Evolutionary conservation across 2,113 vertebrate genomes (phyloP).

Genomic region (Anarhynchus alexandrinus): DNA sequence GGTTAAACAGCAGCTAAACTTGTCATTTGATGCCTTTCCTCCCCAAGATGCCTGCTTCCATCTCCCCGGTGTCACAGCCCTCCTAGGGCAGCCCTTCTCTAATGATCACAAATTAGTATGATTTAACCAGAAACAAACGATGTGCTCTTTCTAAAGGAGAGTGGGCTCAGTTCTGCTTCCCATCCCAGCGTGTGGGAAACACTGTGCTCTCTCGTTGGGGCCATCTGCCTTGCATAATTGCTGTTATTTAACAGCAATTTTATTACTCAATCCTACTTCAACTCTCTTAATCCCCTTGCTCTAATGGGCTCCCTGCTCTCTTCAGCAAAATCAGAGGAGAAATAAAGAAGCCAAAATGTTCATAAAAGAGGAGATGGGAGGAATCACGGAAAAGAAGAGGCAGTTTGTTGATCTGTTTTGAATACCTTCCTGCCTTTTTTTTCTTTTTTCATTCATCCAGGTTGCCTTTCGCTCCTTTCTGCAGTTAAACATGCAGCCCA

Average conservation of each 20-base stretch:
- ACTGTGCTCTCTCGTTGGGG: not conserved
- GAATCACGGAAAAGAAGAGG: not conserved
- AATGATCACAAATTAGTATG: fast-evolving
- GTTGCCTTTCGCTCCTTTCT: not conserved
- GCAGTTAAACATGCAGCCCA: not conserved
- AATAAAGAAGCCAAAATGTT: not conserved
- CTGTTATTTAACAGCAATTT: not conserved
- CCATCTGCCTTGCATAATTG: slow-evolving; percentile 11
- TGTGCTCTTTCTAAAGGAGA: not conserved
- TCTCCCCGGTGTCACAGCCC: not conserved
- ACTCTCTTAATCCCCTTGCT: not conserved
- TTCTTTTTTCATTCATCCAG: not conserved
- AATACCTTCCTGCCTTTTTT: not conserved
- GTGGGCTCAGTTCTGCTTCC: not conserved
- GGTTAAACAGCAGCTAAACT: not conserved
- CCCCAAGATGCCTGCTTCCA: not conserved
- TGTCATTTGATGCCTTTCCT: not conserved
- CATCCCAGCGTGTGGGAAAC: not conserved
- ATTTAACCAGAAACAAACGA: not conserved
- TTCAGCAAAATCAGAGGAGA: not conserved
- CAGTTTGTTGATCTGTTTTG: not conserved
- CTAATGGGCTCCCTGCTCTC: not conserved
- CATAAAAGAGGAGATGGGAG: not conserved
- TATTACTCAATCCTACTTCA: slow-evolving; percentile 11
- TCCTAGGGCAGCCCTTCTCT: not conserved